Base-by-base conservation (phyloP, 64 coral and sea anemone species). In the Acropora tenuis region DNA sequence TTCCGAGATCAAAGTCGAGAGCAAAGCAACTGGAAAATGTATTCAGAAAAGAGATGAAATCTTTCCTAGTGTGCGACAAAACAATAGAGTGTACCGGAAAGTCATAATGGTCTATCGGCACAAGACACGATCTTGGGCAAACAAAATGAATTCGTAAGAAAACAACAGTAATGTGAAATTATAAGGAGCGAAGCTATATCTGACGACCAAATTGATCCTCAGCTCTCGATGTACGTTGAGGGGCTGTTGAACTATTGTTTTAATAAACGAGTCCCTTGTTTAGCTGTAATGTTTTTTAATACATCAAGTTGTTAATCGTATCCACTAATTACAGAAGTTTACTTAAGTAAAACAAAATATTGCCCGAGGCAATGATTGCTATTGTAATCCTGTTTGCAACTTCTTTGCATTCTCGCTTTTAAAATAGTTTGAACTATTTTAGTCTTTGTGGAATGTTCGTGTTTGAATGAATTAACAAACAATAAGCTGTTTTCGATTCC, bases 401-500 rank as follows among this genome's bases (percentile, higher is more conserved):
- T 17, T 67, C 48, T 52, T 85, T 69, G 17, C 43, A 85, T 18
- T 15, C 45, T 30, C 46, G 42, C 57, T 44, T 18, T 83, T 30
- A 85, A 85, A 84, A 85, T 85, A 85, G 65, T 71, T 82, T 72
- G 6, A 46, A 85, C 19, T 85, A 85, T 73, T 69, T 69, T 85
- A 65, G 82, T 85, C 82, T 1, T 11, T 50, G 17, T 49, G 82
- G 63, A 85, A 85, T 85, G 82, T 72, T 47, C 66, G 65, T 85
- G 43, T 43, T 72, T 85, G 41, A 43, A 6, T 48, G 43, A 48
- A 78, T 71, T 11, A 49, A 8, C 17, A 71, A 48, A 72, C 61
- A 48, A 85, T 48, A 46, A 49, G 16, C 16, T 69, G 6, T 48
- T 19, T 49, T 30, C 65, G 65, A 69, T n/a, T 68, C n/a, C 66